Base-by-base conservation (phyloP, 2,113 vertebrate genomes). In the Oceanites oceanicus region DNA sequence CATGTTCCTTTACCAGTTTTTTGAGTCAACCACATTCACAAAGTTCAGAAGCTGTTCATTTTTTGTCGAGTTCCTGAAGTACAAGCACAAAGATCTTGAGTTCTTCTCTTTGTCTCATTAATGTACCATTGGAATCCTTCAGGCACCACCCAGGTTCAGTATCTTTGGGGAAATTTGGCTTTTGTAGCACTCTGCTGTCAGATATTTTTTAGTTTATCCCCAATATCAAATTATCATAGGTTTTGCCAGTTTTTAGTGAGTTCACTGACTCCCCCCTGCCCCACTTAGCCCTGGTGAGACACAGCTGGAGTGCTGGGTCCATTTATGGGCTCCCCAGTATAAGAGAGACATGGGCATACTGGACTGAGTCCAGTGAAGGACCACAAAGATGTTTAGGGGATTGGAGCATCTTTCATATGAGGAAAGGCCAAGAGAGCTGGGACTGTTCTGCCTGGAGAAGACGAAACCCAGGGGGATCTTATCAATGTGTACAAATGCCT, bases 261-360 rank as follows among this genome's bases (percentile, higher is more conserved):
- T 68, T 21, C 14, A 30, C 34, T 84, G 47, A 49, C n/a, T 42
- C 6, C 3, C 0, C 10, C 11, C n/a, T 58, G 19, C 0, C 0
- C 40, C 29, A 29, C 10, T 71, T 17, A 87, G 30, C 12, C 50
- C 59, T 74, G 16, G 21, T 36, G 70, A 87, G 45, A n/a, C 44
- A 68, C 10, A 76, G 22, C 11, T 61, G 58, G 55, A 42, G 5
- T 34, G 13, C 18, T 70, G 15, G 13, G 23, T 61, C 47, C 29
- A 47, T 49, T 73, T 52, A 34, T 19, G 16, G n/a, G 15, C 23
- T 86, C 17, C 10, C 9, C n/a, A 55, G 21, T 66, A 27, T 25
- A 63, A 68, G 30, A 75, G 27, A 68, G 9, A n/a, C 20, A 45
- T 20, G 40, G 42, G 34, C 42, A 58, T 36, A n/a, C 20, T 56